These are phyloP conservation scores for Tokudaia tokunoshimensis DNA, from an alignment of 2,797 vertebrate genomes.

Conservation along the genomic window DNA sequence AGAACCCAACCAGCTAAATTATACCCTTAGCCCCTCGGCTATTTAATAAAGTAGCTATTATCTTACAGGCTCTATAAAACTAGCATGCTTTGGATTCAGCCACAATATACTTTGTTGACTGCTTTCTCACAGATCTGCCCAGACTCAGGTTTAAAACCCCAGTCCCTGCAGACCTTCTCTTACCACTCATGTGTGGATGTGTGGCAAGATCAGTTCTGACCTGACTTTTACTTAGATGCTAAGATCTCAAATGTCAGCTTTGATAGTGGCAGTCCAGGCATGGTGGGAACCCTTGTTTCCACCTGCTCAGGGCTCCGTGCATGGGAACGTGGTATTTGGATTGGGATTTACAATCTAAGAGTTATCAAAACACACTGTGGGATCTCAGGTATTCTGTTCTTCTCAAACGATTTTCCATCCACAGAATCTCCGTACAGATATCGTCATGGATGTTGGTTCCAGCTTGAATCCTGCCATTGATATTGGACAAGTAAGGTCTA, in stretches of 20 bases:
- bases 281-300: no score
- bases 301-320: neutral
- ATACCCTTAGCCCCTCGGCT: neutral
- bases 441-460: constrained; percentile 98
- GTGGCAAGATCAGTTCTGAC: fast-evolving
- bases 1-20: neutral
- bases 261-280: fast-evolving
- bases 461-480: constrained; percentile 98
- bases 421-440: constrained; percentile 95
- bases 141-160: neutral
- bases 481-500: constrained; percentile 94
- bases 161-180: neutral
- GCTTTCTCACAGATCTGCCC: neutral
- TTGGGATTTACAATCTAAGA: neutral
- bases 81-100: neutral
- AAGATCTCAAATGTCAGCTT: neutral
- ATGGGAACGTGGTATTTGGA: neutral
- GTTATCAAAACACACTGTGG: neutral
- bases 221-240: neutral
- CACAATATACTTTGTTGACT: neutral
- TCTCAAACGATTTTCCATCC: constrained; percentile 2
- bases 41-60: neutral
- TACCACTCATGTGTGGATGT: neutral
- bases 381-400: neutral
- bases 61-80: neutral